These are phyloP conservation scores for Idaea biselata DNA, from an alignment of 2,888 invertebrate genomes.

Conservation along the genomic window DNA sequence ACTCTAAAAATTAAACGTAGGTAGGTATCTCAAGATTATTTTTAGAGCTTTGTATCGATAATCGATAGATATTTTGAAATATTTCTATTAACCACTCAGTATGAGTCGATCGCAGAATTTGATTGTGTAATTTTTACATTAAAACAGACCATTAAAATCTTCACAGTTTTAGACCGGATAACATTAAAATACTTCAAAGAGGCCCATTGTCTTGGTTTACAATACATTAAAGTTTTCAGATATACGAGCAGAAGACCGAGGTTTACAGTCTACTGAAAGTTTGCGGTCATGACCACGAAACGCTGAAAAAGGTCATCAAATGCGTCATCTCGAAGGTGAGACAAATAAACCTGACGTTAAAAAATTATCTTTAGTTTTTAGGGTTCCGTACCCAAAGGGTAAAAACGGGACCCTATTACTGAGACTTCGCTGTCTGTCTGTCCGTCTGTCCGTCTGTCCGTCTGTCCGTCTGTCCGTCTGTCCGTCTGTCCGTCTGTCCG, in stretches of 20 bases:
- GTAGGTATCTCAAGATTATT: background rate
- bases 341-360: background rate
- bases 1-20: background rate
- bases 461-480: too few species aligned
- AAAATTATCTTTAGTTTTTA: background rate
- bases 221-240: slow-evolving; percentile 47
- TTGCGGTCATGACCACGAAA: slow-evolving; percentile 72
- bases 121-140: background rate
- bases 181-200: slow-evolving; percentile 22
- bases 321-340: slow-evolving; percentile 74
- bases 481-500: too few species aligned
- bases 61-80: background rate
- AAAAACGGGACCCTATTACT: too few species aligned
- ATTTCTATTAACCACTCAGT: background rate
- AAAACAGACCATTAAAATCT: background rate
- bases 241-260: slow-evolving; percentile 59
- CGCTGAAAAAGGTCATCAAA: slow-evolving; percentile 71
- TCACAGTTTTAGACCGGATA: slow-evolving; percentile 9
- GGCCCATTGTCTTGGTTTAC: slow-evolving; percentile 17
- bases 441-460: too few species aligned
- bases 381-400: too few species aligned
- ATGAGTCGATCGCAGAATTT: background rate
- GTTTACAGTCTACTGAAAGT: slow-evolving; percentile 61
- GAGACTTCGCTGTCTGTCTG: too few species aligned
- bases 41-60: background rate